phyloP scores from a whole-genome alignment of 2,797 vertebrate species.

The Zenarchopterus dispar region DNA sequence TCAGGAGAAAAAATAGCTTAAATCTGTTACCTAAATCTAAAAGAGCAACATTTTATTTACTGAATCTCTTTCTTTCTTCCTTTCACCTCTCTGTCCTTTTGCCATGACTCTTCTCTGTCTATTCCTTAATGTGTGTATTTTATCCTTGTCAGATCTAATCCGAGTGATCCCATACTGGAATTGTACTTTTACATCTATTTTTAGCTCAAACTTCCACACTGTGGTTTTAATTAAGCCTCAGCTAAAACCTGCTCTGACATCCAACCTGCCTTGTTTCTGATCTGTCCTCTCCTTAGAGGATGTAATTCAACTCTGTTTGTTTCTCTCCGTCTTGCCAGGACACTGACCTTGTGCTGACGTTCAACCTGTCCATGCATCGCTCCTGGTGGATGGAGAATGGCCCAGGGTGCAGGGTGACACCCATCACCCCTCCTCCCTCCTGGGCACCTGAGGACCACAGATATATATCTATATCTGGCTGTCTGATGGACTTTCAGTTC shows the following conservation, averaged over 20 bases:
- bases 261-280: conserved; percentile 17
- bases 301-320: conserved; percentile 43
- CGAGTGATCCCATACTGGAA: conserved; percentile 31
- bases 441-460: conserved; percentile 98
- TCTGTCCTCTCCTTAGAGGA: conserved; percentile 18
- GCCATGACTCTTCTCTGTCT: conserved; percentile 1
- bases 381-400: conserved; percentile 99
- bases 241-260: conserved; percentile 33
- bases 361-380: conserved; percentile 99
- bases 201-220: conserved; percentile 32
- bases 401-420: conserved; percentile 94
- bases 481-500: conserved; percentile 97
- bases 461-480: conserved; percentile 97
- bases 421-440: conserved; percentile 92
- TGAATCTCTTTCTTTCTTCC: conserved; percentile 5
- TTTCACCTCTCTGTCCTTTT: conserved; percentile 3
- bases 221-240: conserved; percentile 51
- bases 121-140: conserved; percentile 84
- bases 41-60: background rate
- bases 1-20: conserved; percentile 1
- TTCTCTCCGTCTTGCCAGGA: conserved; percentile 83
- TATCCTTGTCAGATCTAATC: conserved; percentile 82
- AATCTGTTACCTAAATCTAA: background rate
- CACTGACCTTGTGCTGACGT: conserved; percentile 97
- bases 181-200: conserved; percentile 52